Base-by-base conservation (phyloP, 2,113 vertebrate genomes). In the Climacteris rufus region DNA sequence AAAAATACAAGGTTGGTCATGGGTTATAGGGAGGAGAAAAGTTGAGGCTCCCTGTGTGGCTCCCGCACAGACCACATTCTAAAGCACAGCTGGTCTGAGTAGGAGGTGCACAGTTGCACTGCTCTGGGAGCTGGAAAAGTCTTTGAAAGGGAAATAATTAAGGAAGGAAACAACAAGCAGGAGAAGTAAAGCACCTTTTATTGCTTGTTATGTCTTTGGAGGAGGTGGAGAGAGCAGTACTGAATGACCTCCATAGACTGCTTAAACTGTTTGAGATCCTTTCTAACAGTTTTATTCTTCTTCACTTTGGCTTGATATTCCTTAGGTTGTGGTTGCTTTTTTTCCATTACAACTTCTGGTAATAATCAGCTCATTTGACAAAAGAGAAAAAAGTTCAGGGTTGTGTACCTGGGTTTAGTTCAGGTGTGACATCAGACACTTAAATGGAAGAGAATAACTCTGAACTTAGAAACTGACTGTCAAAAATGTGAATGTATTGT, bases 1-100 rank as follows among this genome's bases (percentile, higher is more conserved):
- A 91, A 84, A 92, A 87, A 66, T 31, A 49, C 5, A 25, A 68
- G 15, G 13, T 6, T 54, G 6, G 2, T 39, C 17, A n/a, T 35
- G 6, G 6, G 8, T 5, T 75, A 21, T 30, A 44, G 9, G 13
- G 4, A 70, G 47, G 15, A 87, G 21, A 64, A 87, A 70, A 59
- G 8, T 8, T 59, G 17, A 33, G 20, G 2, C 7, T 82, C 24
- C 37, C 16, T 0, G 0, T 64, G 30, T 40, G 30, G 11, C 17
- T 86, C 30, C 20, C 2, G 1, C 14, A 47, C 2, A 1, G 52
- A 87, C 9, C 10, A 2, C 13, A 3, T 37, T 77, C 45, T 83
- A 50, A 78, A 65, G 19, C 5, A 2, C 6, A 21, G 17, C 28
- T 78, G 30, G 4, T 59, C n/a, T 52, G 8, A 63, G 9, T 22